Conservation (phyloP, 2,797 vertebrate genomes). For the Bovichtus diacanthus region DNA sequence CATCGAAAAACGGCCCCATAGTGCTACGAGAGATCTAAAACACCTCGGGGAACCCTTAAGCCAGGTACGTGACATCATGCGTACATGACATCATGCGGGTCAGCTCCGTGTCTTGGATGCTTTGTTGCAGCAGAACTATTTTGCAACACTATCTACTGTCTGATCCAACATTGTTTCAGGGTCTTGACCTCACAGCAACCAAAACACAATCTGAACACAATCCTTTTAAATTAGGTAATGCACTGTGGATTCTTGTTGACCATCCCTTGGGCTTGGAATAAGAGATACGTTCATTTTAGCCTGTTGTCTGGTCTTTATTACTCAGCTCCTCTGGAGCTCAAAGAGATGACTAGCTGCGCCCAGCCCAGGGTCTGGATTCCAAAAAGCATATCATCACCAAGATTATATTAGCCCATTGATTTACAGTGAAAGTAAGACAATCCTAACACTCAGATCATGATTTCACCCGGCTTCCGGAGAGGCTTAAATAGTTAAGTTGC, state of each 20-base stretch:
- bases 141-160: conserved; percentile 68
- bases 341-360: conserved; percentile 64
- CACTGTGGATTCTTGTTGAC: conserved; percentile 63
- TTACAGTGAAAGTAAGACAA: conserved; percentile 52
- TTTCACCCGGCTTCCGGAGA: conserved; percentile 51
- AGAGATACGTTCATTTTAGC: conserved; percentile 64
- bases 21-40: not conserved
- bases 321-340: conserved; percentile 56
- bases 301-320: conserved; percentile 78
- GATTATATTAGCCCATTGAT: conserved; percentile 59
- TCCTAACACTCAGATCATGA: conserved; percentile 50
- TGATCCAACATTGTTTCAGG: conserved; percentile 71
- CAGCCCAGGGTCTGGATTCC: conserved; percentile 45
- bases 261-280: conserved; percentile 65
- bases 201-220: conserved; percentile 66
- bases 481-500: conserved; percentile 34
- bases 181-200: conserved; percentile 68
- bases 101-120: conserved; percentile 55
- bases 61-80: conserved; percentile 64
- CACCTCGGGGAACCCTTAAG: conserved; percentile 10
- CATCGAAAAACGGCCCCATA: not conserved
- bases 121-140: conserved; percentile 56
- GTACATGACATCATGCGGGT: conserved; percentile 63
- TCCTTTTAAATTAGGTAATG: conserved; percentile 74
- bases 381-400: conserved; percentile 54